Evolutionary conservation across 2,888 invertebrate genomes (phyloP).

Genomic region (Branchipolynoe longqiensis): DNA sequence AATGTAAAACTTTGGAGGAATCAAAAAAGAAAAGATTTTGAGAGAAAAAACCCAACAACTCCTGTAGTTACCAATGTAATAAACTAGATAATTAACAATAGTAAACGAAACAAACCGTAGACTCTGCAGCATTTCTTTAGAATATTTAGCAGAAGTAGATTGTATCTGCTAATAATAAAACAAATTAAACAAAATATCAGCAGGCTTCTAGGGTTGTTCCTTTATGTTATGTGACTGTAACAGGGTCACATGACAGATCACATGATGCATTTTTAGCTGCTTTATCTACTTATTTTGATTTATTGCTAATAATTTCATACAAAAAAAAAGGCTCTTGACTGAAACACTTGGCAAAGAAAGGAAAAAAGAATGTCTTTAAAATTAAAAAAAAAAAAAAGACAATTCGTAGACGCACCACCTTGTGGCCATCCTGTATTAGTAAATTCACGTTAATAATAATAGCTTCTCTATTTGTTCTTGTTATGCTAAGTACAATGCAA

Average conservation of each 20-base stretch:
- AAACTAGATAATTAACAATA: slow-evolving; percentile 28
- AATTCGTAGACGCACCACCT: neutral
- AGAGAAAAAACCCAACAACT: neutral
- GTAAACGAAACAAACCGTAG: neutral
- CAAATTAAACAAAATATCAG: slow-evolving; percentile 11
- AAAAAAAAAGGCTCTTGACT: neutral
- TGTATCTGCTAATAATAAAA: slow-evolving; percentile 19
- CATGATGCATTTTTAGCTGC: slow-evolving; percentile 50
- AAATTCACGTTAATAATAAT: neutral
- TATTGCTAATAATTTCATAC: slow-evolving; percentile 15
- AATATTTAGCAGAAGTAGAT: slow-evolving; percentile 48
- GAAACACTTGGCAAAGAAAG: neutral
- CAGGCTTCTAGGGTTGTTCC: slow-evolving; percentile 43
- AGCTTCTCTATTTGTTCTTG: slow-evolving; percentile 38
- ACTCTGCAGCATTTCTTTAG: slow-evolving; percentile 41
- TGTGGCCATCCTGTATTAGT: neutral
- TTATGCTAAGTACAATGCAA: neutral
- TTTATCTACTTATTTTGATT: slow-evolving; percentile 24
- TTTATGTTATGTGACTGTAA: slow-evolving; percentile 44
- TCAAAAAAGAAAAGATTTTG: slow-evolving; percentile 19
- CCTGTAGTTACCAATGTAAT: too few species aligned
- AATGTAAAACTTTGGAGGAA: slow-evolving; percentile 46
- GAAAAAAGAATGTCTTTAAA: too few species aligned
- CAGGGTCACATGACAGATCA: slow-evolving; percentile 46
- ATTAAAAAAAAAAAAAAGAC: slow-evolving; percentile 10